Percentiles rank a stretch among this genome's conserved stretches.
phyloP scores from a whole-genome alignment of 2,888 invertebrate genomes.

The Amblyjoppa fuscipennis region DNA sequence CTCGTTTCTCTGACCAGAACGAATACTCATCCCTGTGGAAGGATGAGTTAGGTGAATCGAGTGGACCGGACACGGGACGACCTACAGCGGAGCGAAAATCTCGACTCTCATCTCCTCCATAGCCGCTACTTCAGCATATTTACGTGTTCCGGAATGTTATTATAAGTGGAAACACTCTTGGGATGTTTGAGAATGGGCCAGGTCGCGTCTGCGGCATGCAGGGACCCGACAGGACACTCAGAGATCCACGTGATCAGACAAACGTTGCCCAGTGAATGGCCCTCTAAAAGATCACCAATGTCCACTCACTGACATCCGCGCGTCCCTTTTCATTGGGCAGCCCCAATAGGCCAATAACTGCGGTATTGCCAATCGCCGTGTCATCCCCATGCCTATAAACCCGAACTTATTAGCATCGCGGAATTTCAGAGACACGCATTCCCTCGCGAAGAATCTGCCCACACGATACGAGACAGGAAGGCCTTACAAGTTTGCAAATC shows the following conservation, averaged over 20 bases:
- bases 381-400: background rate
- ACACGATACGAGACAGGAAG: conserved; percentile 33
- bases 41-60: conserved; percentile 61
- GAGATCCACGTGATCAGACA: background rate
- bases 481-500: conserved; percentile 51
- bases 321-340: background rate
- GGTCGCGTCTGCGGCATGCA: conserved; percentile 19
- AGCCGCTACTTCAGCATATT: conserved; percentile 79
- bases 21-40: conserved; percentile 38
- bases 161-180: conserved; percentile 80
- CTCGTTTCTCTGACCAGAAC: conserved; percentile 22
- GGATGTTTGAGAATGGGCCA: conserved; percentile 47
- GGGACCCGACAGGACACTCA: conserved; percentile 1
- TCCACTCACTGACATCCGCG: background rate
- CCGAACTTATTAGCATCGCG: conserved; percentile 13
- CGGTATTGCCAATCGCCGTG: conserved; percentile 7
- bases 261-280: conserved; percentile 6
- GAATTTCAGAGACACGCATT: conserved; percentile 41
- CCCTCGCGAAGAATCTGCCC: conserved; percentile 53
- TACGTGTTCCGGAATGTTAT: conserved; percentile 82
- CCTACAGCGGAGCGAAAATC: conserved; percentile 79
- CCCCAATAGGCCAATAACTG: conserved; percentile 3
- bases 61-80: conserved; percentile 71
- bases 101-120: conserved; percentile 59
- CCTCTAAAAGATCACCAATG: background rate